These are phyloP conservation scores for Hydraecia micacea DNA, from an alignment of 2,888 invertebrate genomes.

Conservation along the genomic window DNA sequence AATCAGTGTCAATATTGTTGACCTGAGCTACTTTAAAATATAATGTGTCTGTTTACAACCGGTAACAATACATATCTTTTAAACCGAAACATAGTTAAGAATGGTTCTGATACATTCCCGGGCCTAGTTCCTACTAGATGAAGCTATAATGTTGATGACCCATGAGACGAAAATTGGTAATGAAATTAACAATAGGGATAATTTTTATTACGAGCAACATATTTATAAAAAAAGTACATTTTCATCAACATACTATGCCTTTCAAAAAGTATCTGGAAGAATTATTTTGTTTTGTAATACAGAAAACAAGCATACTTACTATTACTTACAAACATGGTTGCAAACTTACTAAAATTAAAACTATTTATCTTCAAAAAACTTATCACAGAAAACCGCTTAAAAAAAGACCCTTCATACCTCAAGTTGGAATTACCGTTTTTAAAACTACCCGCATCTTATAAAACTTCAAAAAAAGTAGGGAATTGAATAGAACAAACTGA, in stretches of 20 bases:
- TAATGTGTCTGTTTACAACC: neutral
- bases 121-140: too few species aligned
- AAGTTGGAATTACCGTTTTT: conserved; percentile 48
- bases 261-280: neutral
- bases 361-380: neutral
- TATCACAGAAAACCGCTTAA: neutral
- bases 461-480: conserved; percentile 49
- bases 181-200: neutral
- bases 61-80: neutral
- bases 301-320: neutral
- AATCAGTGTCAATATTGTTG: neutral
- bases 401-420: conserved; percentile 33
- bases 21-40: neutral
- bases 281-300: neutral
- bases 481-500: conserved; percentile 58
- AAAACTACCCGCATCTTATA: conserved; percentile 47
- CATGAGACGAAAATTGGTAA: neutral
- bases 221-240: neutral
- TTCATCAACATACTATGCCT: neutral
- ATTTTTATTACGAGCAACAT: too few species aligned
- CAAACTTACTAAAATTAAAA: neutral
- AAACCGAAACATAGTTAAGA: neutral
- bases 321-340: neutral
- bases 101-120: too few species aligned
- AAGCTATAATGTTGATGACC: neutral